These are phyloP conservation scores for Eupithecia insigniata DNA, from an alignment of 2,888 invertebrate species.

Conservation along the genomic window DNA sequence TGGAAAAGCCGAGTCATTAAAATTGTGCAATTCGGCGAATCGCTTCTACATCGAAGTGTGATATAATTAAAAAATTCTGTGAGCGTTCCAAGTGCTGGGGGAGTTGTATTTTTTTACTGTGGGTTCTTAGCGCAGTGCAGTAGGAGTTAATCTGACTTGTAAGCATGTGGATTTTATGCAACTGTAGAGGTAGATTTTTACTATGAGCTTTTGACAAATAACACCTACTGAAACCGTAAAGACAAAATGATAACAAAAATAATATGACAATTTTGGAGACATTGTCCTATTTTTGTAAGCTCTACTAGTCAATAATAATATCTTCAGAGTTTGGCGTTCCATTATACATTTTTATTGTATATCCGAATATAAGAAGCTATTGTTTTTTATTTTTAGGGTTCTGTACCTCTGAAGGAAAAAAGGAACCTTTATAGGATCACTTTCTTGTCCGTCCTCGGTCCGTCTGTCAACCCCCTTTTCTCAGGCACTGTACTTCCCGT, in stretches of 20 bases:
- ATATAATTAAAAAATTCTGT: conserved; percentile 4
- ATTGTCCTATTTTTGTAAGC: not conserved
- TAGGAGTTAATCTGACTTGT: not conserved
- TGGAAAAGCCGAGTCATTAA: conserved; percentile 9
- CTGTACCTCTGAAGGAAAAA: no score
- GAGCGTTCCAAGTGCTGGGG: not conserved
- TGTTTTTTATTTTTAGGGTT: not conserved
- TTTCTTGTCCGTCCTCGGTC: no score
- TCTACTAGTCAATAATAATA: no score
- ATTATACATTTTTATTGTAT: not conserved
- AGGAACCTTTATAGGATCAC: no score
- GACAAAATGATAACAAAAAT: not conserved
- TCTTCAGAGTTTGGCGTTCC: not conserved
- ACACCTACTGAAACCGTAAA: not conserved
- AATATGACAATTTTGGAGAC: no score
- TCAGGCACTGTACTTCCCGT: no score
- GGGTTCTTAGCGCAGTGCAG: not conserved
- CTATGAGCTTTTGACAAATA: not conserved
- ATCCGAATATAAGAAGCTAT: not conserved
- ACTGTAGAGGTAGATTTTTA: not conserved
- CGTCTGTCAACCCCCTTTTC: no score
- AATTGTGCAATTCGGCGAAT: conserved; percentile 3
- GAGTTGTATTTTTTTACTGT: not conserved
- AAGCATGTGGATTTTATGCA: not conserved
- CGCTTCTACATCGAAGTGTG: not conserved